phyloP scores from a whole-genome alignment of 2,888 invertebrate species.

The Lochmaea capreae region DNA sequence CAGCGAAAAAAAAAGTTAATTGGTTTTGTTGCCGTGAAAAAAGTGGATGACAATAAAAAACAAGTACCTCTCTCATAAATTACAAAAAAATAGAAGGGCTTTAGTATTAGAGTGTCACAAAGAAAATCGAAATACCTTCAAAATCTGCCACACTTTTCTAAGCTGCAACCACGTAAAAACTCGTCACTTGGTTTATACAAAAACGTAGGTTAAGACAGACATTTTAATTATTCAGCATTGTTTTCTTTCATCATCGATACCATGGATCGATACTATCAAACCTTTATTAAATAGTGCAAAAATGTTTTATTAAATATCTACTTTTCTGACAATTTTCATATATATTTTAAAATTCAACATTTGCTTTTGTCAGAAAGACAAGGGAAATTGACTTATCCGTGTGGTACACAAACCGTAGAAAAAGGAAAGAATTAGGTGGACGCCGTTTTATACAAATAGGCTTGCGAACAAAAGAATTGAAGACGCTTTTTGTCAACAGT shows the following conservation, averaged over 20 bases:
- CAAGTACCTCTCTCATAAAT: conserved; percentile 22
- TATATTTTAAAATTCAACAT: too few relatives aligned
- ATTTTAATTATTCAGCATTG: too few relatives aligned
- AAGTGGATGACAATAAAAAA: conserved; percentile 22
- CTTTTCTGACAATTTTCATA: too few relatives aligned
- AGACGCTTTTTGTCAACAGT: conserved; percentile 29
- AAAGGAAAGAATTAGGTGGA: conserved; percentile 25
- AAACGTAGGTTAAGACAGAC: conserved; percentile 9
- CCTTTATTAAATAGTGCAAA: too few relatives aligned
- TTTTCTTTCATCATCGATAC: too few relatives aligned
- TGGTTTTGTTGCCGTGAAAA: conserved; percentile 17
- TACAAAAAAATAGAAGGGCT: conserved; percentile 16
- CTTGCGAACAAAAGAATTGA: conserved; percentile 32
- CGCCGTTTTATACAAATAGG: conserved; percentile 31
- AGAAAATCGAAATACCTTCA: conserved; percentile 12
- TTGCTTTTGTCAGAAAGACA: too few relatives aligned
- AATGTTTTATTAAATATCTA: too few relatives aligned
- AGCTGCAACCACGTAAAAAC: conserved; percentile 3
- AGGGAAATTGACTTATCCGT: background rate
- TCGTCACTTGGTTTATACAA: background rate
- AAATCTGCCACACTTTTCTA: conserved; percentile 29
- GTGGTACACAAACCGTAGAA: background rate
- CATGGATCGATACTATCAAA: too few relatives aligned
- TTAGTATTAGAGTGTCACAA: conserved; percentile 12
- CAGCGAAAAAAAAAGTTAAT: conserved; percentile 16